Percentiles rank a stretch among this genome's conserved stretches.
Evolutionary conservation across 2,888 invertebrate species (phyloP).

Genomic region (Mythimna lalbum): DNA sequence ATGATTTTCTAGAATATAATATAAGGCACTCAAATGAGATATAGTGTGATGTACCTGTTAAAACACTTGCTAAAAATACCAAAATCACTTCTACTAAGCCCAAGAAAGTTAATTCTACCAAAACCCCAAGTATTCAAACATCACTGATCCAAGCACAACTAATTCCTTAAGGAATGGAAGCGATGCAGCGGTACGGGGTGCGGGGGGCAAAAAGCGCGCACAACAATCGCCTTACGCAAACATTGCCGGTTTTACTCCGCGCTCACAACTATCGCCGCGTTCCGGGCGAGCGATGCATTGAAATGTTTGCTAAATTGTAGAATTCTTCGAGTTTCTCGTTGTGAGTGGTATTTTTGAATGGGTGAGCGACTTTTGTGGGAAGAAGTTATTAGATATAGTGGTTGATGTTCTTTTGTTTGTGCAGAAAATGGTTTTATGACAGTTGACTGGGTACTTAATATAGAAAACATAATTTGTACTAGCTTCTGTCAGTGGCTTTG

Average conservation of each 20-base stretch:
- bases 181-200: constrained; percentile 55
- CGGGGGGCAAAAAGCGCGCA: constrained; percentile 59
- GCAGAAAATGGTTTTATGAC: constrained; percentile 1
- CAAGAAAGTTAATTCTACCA: not conserved
- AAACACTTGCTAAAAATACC: no score
- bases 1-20: no score
- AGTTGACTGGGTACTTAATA: not conserved
- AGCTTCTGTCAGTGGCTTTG: no score
- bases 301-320: constrained; percentile 55
- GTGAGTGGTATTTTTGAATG: constrained; percentile 27
- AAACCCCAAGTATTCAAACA: constrained; percentile 32
- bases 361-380: constrained; percentile 34
- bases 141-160: constrained; percentile 61
- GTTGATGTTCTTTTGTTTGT: constrained; percentile 1
- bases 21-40: no score
- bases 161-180: constrained; percentile 69
- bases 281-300: constrained; percentile 59
- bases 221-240: constrained; percentile 72
- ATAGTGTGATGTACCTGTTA: no score
- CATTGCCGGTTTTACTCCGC: constrained; percentile 65
- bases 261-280: constrained; percentile 43
- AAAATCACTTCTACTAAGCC: not conserved
- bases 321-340: constrained; percentile 25
- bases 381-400: constrained; percentile 4
- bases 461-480: no score